Conservation (phyloP, 53 echinoderm and acorn worm species). For the Holothuria scabra region DNA sequence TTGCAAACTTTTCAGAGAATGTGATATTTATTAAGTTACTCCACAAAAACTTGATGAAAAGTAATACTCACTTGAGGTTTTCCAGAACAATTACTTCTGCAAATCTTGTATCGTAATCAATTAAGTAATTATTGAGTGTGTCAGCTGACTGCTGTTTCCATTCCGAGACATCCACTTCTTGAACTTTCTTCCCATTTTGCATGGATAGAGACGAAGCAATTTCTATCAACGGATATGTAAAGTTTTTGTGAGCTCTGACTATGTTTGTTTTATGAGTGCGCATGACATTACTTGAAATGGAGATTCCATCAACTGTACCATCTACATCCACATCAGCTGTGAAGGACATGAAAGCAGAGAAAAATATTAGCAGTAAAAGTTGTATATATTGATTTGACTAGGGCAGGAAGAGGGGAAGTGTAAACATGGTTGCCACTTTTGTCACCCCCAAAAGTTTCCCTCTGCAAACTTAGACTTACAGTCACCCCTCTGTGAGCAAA, state of each 20-base stretch:
- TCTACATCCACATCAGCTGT: slow-evolving; percentile 69
- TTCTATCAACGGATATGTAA: slow-evolving; percentile 53
- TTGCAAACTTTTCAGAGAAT: too few relatives aligned
- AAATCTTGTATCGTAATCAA: slow-evolving; percentile 27
- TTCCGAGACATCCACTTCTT: slow-evolving; percentile 85
- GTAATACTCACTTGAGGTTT: slow-evolving; percentile 67
- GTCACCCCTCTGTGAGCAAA: too few relatives aligned
- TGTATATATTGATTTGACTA: too few relatives aligned
- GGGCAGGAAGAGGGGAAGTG: too few relatives aligned
- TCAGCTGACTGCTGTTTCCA: slow-evolving; percentile 54
- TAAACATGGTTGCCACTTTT: too few relatives aligned
- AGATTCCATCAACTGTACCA: slow-evolving; percentile 74
- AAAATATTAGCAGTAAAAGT: neutral
- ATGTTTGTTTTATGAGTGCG: slow-evolving; percentile 58
- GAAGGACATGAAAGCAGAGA: neutral
- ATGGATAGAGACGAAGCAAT: slow-evolving; percentile 60
- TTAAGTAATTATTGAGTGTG: slow-evolving; percentile 36
- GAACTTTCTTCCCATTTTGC: slow-evolving; percentile 50
- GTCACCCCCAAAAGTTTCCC: too few relatives aligned
- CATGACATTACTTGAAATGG: slow-evolving; percentile 71
- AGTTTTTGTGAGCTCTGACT: slow-evolving; percentile 77
- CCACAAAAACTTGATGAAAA: too few relatives aligned
- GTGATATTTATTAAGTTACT: too few relatives aligned
- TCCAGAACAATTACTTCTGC: slow-evolving; percentile 44
- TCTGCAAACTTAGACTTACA: too few relatives aligned